These are phyloP conservation scores for Eucera pruinosa DNA, from an alignment of 2,888 invertebrate species.

Conservation along the genomic window DNA sequence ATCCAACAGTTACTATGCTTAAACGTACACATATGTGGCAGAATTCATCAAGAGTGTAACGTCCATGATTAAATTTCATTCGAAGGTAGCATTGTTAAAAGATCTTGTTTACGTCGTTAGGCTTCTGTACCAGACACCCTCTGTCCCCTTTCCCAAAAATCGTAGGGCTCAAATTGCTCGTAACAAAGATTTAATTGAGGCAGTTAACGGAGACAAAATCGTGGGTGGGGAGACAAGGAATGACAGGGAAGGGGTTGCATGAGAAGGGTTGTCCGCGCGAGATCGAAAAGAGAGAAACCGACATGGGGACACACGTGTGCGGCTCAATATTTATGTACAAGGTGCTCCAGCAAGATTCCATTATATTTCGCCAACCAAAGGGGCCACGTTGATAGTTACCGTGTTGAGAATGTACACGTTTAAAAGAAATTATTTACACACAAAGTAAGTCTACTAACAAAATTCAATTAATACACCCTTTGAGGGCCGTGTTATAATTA, in stretches of 20 bases:
- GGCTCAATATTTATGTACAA: constrained; percentile 43
- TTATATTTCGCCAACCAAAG: neutral
- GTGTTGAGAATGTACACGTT: neutral
- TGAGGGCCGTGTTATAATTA: constrained; percentile 30
- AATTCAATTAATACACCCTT: constrained; percentile 22
- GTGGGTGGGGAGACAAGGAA: constrained; percentile 25
- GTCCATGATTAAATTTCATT: too few relatives aligned
- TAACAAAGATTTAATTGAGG: constrained; percentile 76
- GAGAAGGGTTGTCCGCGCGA: constrained; percentile 55
- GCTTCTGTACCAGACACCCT: neutral
- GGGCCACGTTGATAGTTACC: neutral
- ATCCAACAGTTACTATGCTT: too few relatives aligned
- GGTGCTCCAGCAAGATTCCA: constrained; percentile 43
- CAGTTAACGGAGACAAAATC: constrained; percentile 70
- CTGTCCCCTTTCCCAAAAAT: constrained; percentile 49
- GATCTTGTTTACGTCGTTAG: constrained; percentile 6
- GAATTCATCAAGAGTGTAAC: too few relatives aligned
- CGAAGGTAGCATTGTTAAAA: neutral
- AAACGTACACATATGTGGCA: too few relatives aligned
- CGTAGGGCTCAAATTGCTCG: constrained; percentile 74
- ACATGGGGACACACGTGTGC: constrained; percentile 41
- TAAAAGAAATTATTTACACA: neutral
- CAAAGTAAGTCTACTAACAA: constrained; percentile 7
- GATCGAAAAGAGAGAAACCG: constrained; percentile 40
- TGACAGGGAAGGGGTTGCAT: constrained; percentile 51